Percentiles rank a stretch among this genome's conserved stretches.
phyloP scores from a whole-genome alignment of 2,888 invertebrate genomes.

The Bombylius major region DNA sequence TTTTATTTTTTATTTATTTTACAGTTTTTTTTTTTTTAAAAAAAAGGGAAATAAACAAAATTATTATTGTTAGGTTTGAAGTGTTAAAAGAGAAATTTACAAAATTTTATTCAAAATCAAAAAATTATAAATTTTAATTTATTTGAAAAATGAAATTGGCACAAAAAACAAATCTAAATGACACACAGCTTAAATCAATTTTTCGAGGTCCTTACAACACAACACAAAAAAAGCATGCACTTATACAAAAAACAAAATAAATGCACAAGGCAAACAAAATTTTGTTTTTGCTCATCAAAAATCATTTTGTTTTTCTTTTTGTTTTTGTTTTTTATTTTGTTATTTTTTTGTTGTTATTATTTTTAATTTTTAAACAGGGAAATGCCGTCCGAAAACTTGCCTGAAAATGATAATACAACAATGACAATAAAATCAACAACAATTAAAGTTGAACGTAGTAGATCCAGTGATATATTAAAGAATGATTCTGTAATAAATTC shows the following conservation, averaged over 20 bases:
- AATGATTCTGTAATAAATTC: constrained; percentile 40
- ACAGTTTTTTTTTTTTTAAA: no score
- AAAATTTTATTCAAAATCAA: no score
- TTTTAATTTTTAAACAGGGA: constrained; percentile 1
- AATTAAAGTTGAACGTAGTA: constrained; percentile 39
- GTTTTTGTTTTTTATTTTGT: neutral
- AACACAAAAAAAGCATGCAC: neutral
- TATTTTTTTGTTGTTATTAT: neutral
- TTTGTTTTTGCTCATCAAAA: no score
- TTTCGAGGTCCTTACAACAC: neutral
- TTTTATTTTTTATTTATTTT: no score
- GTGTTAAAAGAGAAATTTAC: no score
- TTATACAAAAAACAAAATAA: no score
- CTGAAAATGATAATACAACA: neutral
- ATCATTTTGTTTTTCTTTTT: neutral
- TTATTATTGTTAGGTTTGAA: no score
- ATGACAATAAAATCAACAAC: neutral
- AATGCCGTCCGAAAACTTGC: neutral
- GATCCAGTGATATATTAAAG: constrained; percentile 64
- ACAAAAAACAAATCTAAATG: no score
- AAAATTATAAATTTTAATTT: no score
- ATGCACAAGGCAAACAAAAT: neutral
- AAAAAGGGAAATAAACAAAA: no score
- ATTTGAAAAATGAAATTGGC: no score
- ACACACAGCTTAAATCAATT: no score